A percentile compares a stretch with the other conserved stretches of the same genome.
Evolutionary conservation across 2,797 vertebrate genomes (phyloP).

Genomic region (Melanotaenia pygmaea): DNA sequence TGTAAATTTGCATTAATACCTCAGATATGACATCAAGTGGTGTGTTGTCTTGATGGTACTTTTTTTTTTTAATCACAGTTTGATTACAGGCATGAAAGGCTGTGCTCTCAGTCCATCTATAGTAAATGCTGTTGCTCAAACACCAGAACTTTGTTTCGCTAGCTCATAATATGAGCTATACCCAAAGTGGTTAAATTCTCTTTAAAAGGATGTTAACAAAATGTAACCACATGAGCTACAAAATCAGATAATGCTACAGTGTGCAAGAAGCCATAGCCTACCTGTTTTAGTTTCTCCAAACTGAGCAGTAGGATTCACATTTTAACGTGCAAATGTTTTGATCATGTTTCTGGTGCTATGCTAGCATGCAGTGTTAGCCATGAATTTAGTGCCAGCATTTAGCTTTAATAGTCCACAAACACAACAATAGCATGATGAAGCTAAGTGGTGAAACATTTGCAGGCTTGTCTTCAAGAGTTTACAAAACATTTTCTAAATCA

Average conservation of each 20-base stretch:
- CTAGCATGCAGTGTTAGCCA: slow-evolving; percentile 54
- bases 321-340: slow-evolving; percentile 16
- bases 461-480: slow-evolving; percentile 18
- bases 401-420: slow-evolving; percentile 43
- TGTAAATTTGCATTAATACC: slow-evolving; percentile 53
- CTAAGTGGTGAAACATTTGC: slow-evolving; percentile 22
- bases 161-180: slow-evolving; percentile 64
- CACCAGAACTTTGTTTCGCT: slow-evolving; percentile 36
- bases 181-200: slow-evolving; percentile 35
- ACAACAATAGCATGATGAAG: slow-evolving; percentile 48
- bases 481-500: slow-evolving; percentile 19
- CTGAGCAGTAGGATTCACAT: slow-evolving; percentile 4
- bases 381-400: slow-evolving; percentile 49
- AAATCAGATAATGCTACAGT: slow-evolving; percentile 68
- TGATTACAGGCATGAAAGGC: slow-evolving; percentile 53
- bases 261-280: slow-evolving; percentile 32
- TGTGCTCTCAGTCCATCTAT: slow-evolving; percentile 30
- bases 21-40: slow-evolving; percentile 66
- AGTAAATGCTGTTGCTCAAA: slow-evolving; percentile 46
- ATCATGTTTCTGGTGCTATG: slow-evolving; percentile 14
- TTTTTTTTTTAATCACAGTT: slow-evolving; percentile 63
- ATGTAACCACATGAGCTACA: slow-evolving; percentile 58
- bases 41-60: slow-evolving; percentile 13
- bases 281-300: slow-evolving; percentile 22
- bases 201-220: slow-evolving; percentile 41